These are phyloP conservation scores for Mythimna impura DNA, from an alignment of 2,888 invertebrate genomes.

Conservation along the genomic window DNA sequence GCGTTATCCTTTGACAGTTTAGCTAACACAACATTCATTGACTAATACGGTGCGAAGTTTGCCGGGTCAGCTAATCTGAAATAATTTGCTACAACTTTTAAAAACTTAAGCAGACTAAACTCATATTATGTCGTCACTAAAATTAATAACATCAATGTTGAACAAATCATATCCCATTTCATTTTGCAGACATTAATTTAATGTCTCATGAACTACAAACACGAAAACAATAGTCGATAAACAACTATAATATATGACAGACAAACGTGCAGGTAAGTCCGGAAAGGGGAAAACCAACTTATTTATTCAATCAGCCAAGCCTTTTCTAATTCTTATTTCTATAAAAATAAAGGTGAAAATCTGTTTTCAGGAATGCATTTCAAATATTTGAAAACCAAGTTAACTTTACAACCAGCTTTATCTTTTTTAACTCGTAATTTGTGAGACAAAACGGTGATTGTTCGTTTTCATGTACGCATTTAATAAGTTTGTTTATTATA, in stretches of 20 bases:
- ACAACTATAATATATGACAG: conserved; percentile 80
- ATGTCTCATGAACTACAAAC: conserved; percentile 66
- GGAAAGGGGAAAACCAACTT: conserved; percentile 54
- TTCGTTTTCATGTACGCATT: conserved; percentile 1
- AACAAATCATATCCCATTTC: conserved; percentile 38
- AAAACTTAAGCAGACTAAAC: too few species aligned
- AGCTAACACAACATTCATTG: too few species aligned
- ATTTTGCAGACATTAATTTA: conserved; percentile 57
- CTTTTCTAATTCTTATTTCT: not conserved
- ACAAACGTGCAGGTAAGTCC: conserved; percentile 76
- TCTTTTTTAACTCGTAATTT: conserved; percentile 17
- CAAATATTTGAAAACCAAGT: conserved; percentile 15
- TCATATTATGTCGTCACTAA: not conserved
- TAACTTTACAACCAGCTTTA: not conserved
- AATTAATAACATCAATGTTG: not conserved
- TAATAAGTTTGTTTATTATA: conserved; percentile 63
- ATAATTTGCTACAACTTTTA: too few species aligned
- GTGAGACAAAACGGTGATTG: not conserved
- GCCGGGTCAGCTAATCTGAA: too few species aligned
- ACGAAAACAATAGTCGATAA: conserved; percentile 80
- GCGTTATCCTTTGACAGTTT: too few species aligned
- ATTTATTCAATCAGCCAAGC: not conserved
- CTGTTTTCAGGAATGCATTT: not conserved
- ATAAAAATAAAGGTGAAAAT: not conserved
- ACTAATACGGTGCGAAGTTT: too few species aligned